Conservation (phyloP, 2,113 vertebrate species). For the Halcyon senegalensis region DNA sequence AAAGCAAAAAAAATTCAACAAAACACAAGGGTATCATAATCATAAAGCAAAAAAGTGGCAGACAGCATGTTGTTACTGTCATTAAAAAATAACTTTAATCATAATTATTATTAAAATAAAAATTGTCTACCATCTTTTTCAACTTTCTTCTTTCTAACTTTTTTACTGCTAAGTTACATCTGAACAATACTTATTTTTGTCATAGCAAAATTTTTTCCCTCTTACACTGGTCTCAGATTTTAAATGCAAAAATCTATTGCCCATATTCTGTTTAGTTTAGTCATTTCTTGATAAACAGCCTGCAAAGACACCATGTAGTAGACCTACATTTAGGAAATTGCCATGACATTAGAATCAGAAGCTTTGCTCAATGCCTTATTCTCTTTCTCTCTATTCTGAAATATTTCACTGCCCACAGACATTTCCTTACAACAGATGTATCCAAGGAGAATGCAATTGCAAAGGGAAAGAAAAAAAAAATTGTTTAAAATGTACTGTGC, state of each 20-base stretch:
- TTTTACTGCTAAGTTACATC: not conserved
- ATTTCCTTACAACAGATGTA: slow-evolving; percentile 7
- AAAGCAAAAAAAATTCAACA: not conserved
- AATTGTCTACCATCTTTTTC: too few species aligned
- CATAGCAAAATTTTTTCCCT: rapidly evolving
- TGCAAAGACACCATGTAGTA: not conserved
- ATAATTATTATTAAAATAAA: not conserved
- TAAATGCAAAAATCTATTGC: not conserved
- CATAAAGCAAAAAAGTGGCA: not conserved
- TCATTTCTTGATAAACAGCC: not conserved
- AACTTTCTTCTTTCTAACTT: not conserved
- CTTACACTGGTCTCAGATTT: not conserved
- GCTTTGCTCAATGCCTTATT: not conserved
- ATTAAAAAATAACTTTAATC: not conserved
- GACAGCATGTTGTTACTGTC: not conserved
- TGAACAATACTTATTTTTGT: not conserved
- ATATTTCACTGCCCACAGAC: slow-evolving; percentile 10
- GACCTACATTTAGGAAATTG: not conserved
- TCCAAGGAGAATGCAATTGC: not conserved
- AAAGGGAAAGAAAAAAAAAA: not conserved
- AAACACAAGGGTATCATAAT: not conserved
- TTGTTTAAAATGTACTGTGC: slow-evolving; percentile 7
- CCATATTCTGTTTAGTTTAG: not conserved
- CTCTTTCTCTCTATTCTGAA: not conserved
- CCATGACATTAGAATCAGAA: not conserved